These are phyloP conservation scores for Ptilodon capucinus DNA, from an alignment of 2,888 invertebrate genomes.

Conservation along the genomic window DNA sequence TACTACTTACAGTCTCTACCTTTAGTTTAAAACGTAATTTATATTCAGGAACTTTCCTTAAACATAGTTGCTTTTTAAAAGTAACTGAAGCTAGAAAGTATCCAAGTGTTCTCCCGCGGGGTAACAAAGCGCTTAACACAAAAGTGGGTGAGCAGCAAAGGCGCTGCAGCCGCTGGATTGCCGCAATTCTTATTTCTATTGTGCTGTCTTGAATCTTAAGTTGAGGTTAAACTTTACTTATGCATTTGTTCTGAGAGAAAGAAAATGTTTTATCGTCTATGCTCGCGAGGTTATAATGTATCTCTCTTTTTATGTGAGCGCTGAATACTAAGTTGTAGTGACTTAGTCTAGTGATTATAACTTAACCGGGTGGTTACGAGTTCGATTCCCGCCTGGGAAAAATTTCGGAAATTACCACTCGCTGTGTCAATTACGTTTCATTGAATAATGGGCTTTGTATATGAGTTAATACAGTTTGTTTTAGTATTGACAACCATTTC, in stretches of 20 bases:
- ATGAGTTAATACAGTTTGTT: too few species aligned
- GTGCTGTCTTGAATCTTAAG: slow-evolving; percentile 15
- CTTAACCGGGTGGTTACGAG: too few species aligned
- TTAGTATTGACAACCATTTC: too few species aligned
- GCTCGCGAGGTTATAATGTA: too few species aligned
- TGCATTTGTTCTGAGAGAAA: not conserved
- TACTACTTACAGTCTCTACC: not conserved
- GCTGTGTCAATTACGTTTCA: too few species aligned
- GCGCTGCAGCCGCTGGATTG: slow-evolving; percentile 21
- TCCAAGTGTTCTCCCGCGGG: slow-evolving; percentile 21
- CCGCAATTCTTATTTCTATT: slow-evolving; percentile 28
- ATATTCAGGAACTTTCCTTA: slow-evolving; percentile 9
- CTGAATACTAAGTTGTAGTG: too few species aligned
- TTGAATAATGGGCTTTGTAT: too few species aligned
- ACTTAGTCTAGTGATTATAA: too few species aligned
- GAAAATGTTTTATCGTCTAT: too few species aligned
- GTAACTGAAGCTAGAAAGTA: slow-evolving; percentile 27
- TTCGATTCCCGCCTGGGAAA: too few species aligned
- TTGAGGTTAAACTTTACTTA: not conserved
- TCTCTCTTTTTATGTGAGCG: too few species aligned
- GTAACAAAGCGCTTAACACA: slow-evolving; percentile 40
- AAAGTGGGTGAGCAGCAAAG: slow-evolving; percentile 36
- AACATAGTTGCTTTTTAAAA: slow-evolving; percentile 17
- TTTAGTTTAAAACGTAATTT: slow-evolving; percentile 1
- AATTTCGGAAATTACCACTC: too few species aligned